These are phyloP conservation scores for Rhizoglyphus robini DNA, from an alignment of 1,140 invertebrate genomes.

Conservation along the genomic window DNA sequence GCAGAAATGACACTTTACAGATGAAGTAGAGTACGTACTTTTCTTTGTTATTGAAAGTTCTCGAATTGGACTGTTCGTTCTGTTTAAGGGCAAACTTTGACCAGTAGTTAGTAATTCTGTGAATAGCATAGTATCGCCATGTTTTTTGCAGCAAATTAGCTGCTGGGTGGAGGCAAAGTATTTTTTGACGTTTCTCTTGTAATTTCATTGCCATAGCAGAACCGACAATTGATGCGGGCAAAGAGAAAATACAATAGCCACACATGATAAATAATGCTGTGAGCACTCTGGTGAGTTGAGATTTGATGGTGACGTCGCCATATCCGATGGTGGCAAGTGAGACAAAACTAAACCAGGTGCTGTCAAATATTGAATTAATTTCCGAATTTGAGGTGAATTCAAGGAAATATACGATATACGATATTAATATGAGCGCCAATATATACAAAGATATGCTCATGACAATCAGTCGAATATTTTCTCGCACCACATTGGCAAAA, in stretches of 20 bases:
- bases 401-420: background rate
- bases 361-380: slow-evolving; percentile 1
- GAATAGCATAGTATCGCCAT: background rate
- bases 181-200: slow-evolving; percentile 3
- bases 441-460: background rate
- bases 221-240: background rate
- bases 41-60: background rate
- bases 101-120: background rate
- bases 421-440: background rate
- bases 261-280: background rate
- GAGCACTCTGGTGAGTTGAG: background rate
- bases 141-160: background rate
- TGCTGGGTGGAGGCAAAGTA: background rate
- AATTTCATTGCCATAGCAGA: background rate
- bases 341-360: background rate
- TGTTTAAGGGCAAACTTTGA: background rate
- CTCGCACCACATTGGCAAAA: background rate
- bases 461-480: background rate
- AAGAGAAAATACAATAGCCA: background rate
- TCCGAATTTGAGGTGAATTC: background rate
- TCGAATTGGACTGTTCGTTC: background rate
- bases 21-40: background rate
- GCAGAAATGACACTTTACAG: background rate
- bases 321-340: slow-evolving; percentile 1
- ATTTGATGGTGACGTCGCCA: background rate